Evolutionary conservation across 2,797 vertebrate genomes (phyloP).

Genomic region (Chaetophractus vellerosus): DNA sequence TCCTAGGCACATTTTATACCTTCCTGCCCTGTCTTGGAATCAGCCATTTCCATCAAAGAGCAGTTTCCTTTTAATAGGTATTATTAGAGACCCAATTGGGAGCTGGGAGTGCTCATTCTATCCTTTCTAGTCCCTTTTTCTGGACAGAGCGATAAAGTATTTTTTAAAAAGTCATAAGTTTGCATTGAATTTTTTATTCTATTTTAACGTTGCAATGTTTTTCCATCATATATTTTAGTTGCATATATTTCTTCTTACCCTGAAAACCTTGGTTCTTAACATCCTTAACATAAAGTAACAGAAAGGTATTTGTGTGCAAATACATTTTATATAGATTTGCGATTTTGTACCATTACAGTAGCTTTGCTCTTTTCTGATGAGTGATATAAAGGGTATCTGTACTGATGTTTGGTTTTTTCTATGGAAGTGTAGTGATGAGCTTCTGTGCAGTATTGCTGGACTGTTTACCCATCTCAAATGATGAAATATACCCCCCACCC

Average conservation of each 20-base stretch:
- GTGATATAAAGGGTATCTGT: background rate
- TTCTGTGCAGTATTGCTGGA: background rate
- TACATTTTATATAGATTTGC: constrained; percentile 42
- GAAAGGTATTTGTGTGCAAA: constrained; percentile 28
- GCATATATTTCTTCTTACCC: constrained; percentile 25
- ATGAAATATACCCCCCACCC: background rate
- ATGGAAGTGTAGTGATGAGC: background rate
- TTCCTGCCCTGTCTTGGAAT: background rate
- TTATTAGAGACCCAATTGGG: background rate
- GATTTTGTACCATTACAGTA: constrained; percentile 48
- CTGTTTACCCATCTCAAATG: constrained; percentile 34
- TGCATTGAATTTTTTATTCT: constrained; percentile 42
- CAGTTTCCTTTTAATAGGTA: background rate
- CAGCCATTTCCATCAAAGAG: background rate
- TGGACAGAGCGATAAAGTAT: background rate
- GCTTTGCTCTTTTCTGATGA: constrained; percentile 24
- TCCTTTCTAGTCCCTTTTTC: constrained; percentile 46
- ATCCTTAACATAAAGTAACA: constrained; percentile 1
- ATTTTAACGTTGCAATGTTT: constrained; percentile 48
- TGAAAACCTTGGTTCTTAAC: constrained; percentile 49
- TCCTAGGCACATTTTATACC: background rate
- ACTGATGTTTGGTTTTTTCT: background rate
- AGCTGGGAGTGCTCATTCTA: background rate
- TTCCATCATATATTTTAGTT: constrained; percentile 35
- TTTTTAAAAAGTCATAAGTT: background rate